Percentiles rank a stretch among this genome's conserved stretches.
phyloP scores from a whole-genome alignment of 92 coral and sea anemone species.

The Zoanthus sansibaricus region DNA sequence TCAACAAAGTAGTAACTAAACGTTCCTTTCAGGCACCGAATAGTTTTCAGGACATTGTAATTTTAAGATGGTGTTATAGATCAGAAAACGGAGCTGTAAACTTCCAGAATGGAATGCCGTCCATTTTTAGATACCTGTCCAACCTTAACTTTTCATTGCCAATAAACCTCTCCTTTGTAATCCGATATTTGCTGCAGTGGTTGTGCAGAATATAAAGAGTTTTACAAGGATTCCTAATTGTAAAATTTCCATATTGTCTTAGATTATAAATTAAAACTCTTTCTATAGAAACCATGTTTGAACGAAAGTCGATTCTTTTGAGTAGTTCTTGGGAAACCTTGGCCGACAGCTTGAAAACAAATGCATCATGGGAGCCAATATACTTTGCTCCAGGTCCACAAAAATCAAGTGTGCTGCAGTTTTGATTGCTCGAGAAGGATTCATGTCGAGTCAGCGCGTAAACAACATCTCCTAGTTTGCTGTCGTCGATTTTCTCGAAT shows the following conservation, averaged over 20 bases:
- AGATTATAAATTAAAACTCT: conserved; percentile 63
- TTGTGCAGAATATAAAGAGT: conserved; percentile 78
- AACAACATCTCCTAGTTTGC: conserved; percentile 57
- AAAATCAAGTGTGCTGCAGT: conserved; percentile 72
- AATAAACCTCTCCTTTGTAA: conserved; percentile 29
- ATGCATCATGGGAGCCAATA: conserved; percentile 96
- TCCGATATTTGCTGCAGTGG: conserved; percentile 75
- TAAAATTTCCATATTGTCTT: conserved; percentile 34
- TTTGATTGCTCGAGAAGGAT: conserved; percentile 48
- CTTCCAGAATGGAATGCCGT: conserved; percentile 28
- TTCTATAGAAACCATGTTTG: conserved; percentile 82
- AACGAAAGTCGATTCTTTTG: conserved; percentile 68
- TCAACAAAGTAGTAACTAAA: no score
- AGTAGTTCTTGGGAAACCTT: conserved; percentile 68
- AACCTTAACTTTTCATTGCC: conserved; percentile 42
- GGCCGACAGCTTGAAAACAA: conserved; percentile 66
- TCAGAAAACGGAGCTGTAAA: conserved; percentile 55
- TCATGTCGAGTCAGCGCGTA: conserved; percentile 94
- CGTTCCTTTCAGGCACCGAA: no score
- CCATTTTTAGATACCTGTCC: conserved; percentile 46
- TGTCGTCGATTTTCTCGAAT: conserved; percentile 69
- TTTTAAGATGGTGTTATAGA: conserved; percentile 5
- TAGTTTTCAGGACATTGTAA: not conserved
- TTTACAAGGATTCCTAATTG: conserved; percentile 83
- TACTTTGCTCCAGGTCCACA: conserved; percentile 81